These are phyloP conservation scores for Drepana arcuata DNA, from an alignment of 1,140 invertebrate species.

Conservation along the genomic window DNA sequence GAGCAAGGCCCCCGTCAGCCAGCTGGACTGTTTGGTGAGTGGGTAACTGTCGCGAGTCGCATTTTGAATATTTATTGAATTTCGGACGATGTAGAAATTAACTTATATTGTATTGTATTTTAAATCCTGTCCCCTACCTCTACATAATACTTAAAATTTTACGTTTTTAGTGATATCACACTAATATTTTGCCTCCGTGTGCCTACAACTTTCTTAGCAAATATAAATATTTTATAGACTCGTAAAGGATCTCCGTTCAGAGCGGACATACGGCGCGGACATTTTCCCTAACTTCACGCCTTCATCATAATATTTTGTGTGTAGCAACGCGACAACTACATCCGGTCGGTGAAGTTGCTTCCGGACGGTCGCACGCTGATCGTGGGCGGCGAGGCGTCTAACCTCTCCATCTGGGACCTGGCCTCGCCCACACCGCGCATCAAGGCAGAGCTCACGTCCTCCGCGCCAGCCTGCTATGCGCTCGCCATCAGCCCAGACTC, in stretches of 20 bases:
- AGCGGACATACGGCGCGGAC: too few species aligned
- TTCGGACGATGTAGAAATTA: too few species aligned
- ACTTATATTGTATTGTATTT: too few species aligned
- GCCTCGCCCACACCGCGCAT: conserved; percentile 90
- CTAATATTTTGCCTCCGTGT: too few species aligned
- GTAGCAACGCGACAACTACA: conserved; percentile 98
- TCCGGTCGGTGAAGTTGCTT: conserved; percentile 95
- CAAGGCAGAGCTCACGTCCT: conserved; percentile 95
- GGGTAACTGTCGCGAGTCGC: conserved; percentile 54
- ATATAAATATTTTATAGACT: too few species aligned
- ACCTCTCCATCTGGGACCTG: conserved; percentile 96
- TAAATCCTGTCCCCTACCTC: too few species aligned
- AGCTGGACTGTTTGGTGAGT: conserved; percentile 92
- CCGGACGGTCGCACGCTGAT: conserved; percentile 97
- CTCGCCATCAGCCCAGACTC: conserved; percentile 96
- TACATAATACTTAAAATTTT: too few species aligned
- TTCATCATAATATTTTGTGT: too few species aligned
- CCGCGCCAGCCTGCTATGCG: conserved; percentile 97
- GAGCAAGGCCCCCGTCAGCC: conserved; percentile 81
- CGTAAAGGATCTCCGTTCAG: too few species aligned
- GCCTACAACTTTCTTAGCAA: too few species aligned
- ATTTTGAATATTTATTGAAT: background rate
- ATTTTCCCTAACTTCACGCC: too few species aligned
- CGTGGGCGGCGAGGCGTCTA: conserved; percentile 96
- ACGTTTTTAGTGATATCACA: too few species aligned